A percentile compares a stretch with the other conserved stretches of the same genome.
phyloP scores from a whole-genome alignment of 2,113 vertebrate genomes.

The Arvicanthis niloticus region DNA sequence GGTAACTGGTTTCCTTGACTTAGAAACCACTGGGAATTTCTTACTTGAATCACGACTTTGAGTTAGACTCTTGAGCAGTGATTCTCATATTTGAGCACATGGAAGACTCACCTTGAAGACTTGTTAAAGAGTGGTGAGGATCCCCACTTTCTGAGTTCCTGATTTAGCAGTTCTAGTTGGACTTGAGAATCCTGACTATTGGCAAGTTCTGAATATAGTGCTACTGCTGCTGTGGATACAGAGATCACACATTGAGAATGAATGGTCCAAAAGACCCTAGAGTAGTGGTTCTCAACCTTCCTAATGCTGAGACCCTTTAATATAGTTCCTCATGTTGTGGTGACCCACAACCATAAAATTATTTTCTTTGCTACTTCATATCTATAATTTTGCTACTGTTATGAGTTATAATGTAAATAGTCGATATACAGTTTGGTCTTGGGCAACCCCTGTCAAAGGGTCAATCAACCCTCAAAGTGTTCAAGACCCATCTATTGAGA shows the following conservation, averaged over 20 bases:
- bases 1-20: slow-evolving; percentile 50
- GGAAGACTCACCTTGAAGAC: slow-evolving; percentile 24
- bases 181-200: not conserved
- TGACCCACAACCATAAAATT: not conserved
- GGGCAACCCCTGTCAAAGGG: not conserved
- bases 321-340: not conserved
- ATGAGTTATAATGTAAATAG: not conserved
- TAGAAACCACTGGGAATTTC: slow-evolving; percentile 3
- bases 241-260: not conserved
- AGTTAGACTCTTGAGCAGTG: not conserved
- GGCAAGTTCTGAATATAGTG: not conserved
- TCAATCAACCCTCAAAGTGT: not conserved
- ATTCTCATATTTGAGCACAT: slow-evolving; percentile 3
- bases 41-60: slow-evolving; percentile 28
- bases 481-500: not conserved
- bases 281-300: not conserved
- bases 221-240: slow-evolving; percentile 3
- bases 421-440: not conserved
- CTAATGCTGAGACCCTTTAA: not conserved
- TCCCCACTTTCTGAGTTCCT: not conserved
- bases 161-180: not conserved
- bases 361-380: not conserved
- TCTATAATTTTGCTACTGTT: not conserved
- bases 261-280: slow-evolving; percentile 21
- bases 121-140: slow-evolving; percentile 12